These are phyloP conservation scores for Hephaestus fuliginosus DNA, from an alignment of 2,797 vertebrate genomes.

Conservation along the genomic window DNA sequence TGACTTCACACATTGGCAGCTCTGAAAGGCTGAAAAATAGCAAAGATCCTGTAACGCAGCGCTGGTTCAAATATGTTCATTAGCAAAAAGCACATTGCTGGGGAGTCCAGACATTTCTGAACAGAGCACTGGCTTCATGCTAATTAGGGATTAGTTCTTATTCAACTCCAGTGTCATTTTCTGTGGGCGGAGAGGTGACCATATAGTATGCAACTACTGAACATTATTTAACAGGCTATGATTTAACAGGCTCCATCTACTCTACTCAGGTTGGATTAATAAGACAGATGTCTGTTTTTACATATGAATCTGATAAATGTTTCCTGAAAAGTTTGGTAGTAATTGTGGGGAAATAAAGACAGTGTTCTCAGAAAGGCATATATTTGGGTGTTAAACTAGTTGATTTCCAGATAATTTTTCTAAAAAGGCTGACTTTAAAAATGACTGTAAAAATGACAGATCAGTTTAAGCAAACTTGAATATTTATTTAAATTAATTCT, in stretches of 20 bases:
- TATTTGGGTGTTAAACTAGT: not conserved
- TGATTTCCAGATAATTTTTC: not conserved
- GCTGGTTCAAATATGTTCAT: conserved; percentile 27
- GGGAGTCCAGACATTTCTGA: conserved; percentile 6
- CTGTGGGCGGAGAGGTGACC: conserved; percentile 13
- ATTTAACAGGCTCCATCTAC: not conserved
- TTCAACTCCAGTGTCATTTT: conserved; percentile 12
- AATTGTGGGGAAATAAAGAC: not conserved
- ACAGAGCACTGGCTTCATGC: not conserved
- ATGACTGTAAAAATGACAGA: not conserved
- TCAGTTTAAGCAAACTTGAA: not conserved
- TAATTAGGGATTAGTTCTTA: conserved; percentile 20
- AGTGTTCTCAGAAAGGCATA: not conserved
- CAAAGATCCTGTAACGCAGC: conserved; percentile 17
- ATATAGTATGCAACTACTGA: not conserved
- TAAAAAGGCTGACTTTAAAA: not conserved
- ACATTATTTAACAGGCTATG: not conserved
- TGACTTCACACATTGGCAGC: conserved; percentile 13
- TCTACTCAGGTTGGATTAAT: not conserved
- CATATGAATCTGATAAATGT: not conserved
- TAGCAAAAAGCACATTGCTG: not conserved
- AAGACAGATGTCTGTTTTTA: not conserved
- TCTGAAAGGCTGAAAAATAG: conserved; percentile 27
- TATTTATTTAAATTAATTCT: not conserved
- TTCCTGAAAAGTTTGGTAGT: not conserved